Base-by-base conservation (phyloP, 2,888 invertebrate species). In the Spodoptera picta region DNA sequence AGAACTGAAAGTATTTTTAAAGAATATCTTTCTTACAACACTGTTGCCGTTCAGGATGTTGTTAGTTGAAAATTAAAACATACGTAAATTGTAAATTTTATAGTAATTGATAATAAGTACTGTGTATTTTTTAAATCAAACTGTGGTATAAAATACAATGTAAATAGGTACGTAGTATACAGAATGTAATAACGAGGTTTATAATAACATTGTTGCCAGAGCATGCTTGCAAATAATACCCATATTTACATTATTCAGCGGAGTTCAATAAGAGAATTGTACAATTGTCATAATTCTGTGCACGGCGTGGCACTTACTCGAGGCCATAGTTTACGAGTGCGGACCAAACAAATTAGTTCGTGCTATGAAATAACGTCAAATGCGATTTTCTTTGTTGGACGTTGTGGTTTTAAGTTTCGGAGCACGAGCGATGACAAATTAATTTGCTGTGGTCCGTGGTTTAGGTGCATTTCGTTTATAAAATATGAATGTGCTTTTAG, bases 291-390 rank as follows among this genome's bases (percentile, higher is more conserved):
- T 72, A 77, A 80, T 69, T 72, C 67, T 24, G 36, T 36, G 36
- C 36, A 7, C 56, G 36, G 56, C 65, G 64, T 69, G 67, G 54
- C 60, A 36, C 42, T 36, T 36, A 59, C 27, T 14, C 50, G 23
- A n/a, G 55, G 64, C 36, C 56, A 55, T 54, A 49, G 55, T 66
- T 66, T 65, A 60, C 71, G 73, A 60, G 53, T 42, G 61, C 43
- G 54, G 51, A 60, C 57, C 66, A 65, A 67, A 69, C 59, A 75
- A 78, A 80, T 72, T 75, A 75, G 75, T 80, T 65, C 66, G 59
- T 65, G 58, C 76, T 60, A 61, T 65, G 60, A 67, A 80, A 60
- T 78, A 66, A 71, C 59, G 52, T 69, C 54, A 75, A 71, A 75
- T 75, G 41, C 46, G 62, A 75, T 75, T 69, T 65, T 64, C 60